Percentiles rank a stretch among this genome's conserved stretches.
phyloP scores from a whole-genome alignment of 2,888 invertebrate genomes.

The Himalopsyche kuldschensis region DNA sequence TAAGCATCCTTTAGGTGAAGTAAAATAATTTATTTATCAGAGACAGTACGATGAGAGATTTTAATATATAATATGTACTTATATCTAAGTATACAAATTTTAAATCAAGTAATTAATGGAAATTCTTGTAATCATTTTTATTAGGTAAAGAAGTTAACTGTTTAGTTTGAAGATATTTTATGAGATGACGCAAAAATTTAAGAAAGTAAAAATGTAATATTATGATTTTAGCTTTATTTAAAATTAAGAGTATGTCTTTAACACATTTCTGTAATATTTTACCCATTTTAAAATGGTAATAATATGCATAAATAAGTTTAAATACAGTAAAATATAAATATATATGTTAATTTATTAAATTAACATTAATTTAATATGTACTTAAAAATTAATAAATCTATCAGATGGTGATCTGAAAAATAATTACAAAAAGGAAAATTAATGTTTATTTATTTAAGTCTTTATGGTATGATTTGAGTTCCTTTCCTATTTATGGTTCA shows the following conservation, averaged over 20 bases:
- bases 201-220: neutral
- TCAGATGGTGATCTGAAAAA: neutral
- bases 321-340: neutral
- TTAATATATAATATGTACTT: slow-evolving; percentile 2
- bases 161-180: neutral
- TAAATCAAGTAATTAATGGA: neutral
- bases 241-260: neutral
- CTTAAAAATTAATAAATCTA: neutral
- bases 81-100: neutral
- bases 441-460: neutral
- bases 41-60: neutral
- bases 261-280: neutral
- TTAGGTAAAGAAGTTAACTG: neutral
- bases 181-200: neutral
- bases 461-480: too few relatives aligned
- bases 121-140: neutral
- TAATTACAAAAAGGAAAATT: neutral
- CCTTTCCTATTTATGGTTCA: too few relatives aligned
- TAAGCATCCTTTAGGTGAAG: neutral
- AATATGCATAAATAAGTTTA: neutral
- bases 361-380: neutral
- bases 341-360: slow-evolving; percentile 1
- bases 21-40: neutral
- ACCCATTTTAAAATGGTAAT: neutral
- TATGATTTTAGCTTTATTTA: neutral